phyloP scores from a whole-genome alignment of 2,888 invertebrate genomes.

The Sipunculus nudus region DNA sequence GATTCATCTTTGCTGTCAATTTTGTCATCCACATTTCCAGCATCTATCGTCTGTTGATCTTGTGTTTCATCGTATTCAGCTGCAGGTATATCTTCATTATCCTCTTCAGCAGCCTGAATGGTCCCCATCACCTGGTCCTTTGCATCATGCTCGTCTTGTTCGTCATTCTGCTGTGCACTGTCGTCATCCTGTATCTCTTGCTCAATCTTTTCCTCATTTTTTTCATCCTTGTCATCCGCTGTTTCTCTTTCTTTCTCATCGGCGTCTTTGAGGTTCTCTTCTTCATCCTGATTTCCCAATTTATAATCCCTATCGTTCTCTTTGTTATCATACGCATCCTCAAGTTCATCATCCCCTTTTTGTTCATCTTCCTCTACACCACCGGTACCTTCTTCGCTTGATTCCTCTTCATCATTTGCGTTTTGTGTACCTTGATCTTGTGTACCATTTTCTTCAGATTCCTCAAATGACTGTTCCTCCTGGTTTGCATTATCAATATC shows the following conservation, averaged over 20 bases:
- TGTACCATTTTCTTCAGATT: background rate
- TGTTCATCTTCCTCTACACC: too few species aligned
- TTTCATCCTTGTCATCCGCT: constrained; percentile 2
- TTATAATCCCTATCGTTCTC: too few species aligned
- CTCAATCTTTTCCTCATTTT: background rate
- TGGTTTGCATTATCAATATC: background rate
- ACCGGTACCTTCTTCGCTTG: constrained; percentile 1
- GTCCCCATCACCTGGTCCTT: background rate
- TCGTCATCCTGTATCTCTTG: background rate
- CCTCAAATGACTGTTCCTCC: background rate
- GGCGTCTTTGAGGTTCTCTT: constrained; percentile 1
- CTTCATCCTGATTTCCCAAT: too few species aligned
- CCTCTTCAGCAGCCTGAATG: background rate
- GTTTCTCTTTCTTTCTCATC: background rate
- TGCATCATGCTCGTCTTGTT: background rate
- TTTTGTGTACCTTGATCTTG: constrained; percentile 5
- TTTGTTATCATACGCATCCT: too few species aligned
- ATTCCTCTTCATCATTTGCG: background rate
- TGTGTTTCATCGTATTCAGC: background rate
- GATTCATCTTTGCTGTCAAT: constrained; percentile 6
- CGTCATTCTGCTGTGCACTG: too few species aligned
- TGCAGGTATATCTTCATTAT: too few species aligned
- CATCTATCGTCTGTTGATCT: too few species aligned
- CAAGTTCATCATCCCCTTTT: too few species aligned
- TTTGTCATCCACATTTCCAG: background rate